phyloP scores from a whole-genome alignment of 2,113 vertebrate species.

The Rhinopomastus cyanomelas region DNA sequence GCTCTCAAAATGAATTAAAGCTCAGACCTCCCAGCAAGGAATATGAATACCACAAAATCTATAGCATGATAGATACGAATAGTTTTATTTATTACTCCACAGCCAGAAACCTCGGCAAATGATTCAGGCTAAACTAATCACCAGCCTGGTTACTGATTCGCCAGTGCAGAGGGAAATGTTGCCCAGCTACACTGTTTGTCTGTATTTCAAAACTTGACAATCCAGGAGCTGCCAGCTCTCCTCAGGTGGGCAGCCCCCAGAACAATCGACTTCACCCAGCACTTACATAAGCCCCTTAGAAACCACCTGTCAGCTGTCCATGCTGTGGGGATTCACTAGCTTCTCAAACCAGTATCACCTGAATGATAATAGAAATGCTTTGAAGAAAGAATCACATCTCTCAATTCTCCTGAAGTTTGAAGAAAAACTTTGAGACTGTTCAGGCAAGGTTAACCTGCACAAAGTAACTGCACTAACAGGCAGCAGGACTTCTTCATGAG shows the following conservation, averaged over 20 bases:
- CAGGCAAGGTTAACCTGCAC: background rate
- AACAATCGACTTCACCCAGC: background rate
- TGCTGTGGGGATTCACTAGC: background rate
- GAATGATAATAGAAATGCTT: background rate
- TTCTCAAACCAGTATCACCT: background rate
- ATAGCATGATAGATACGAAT: background rate
- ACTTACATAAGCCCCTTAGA: background rate
- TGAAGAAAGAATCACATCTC: slow-evolving; percentile 13
- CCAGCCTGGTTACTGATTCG: background rate
- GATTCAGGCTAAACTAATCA: background rate
- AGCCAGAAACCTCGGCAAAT: slow-evolving; percentile 1
- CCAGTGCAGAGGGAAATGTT: background rate
- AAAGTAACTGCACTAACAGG: background rate
- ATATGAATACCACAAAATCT: slow-evolving; percentile 1
- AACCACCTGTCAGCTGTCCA: background rate
- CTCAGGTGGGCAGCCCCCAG: background rate
- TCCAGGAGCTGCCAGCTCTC: background rate
- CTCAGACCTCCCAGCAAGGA: background rate
- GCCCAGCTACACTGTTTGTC: background rate
- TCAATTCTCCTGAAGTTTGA: slow-evolving; percentile 20
- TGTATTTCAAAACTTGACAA: background rate
- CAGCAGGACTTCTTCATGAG: background rate
- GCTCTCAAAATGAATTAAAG: slow-evolving; percentile 17
- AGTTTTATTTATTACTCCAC: background rate
- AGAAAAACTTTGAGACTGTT: slow-evolving; percentile 30